These are phyloP conservation scores for Sclerurus mexicanus DNA, from an alignment of 2,113 vertebrate genomes.

Conservation along the genomic window DNA sequence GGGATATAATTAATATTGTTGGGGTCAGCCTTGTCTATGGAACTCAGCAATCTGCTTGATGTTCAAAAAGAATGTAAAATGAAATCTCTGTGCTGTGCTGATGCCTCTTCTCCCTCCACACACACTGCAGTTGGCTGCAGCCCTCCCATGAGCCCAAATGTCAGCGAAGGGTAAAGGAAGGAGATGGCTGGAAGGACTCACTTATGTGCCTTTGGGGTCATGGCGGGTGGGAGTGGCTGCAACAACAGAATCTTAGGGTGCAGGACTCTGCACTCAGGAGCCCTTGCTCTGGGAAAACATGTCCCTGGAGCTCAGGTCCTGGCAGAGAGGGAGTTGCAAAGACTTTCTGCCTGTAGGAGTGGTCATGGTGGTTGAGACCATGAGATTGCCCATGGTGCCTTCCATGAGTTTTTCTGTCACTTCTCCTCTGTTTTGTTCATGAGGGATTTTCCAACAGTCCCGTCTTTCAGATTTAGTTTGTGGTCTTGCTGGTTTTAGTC, in stretches of 20 bases:
- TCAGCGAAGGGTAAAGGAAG: not conserved
- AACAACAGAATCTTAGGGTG: not conserved
- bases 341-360: not conserved
- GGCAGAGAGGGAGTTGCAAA: not conserved
- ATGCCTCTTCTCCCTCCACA: not conserved
- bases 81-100: not conserved
- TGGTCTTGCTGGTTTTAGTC: not conserved
- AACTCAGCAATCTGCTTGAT: not conserved
- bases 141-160: not conserved
- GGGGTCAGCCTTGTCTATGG: not conserved
- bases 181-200: not conserved
- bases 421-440: not conserved
- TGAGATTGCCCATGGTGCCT: not conserved
- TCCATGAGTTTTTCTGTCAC: not conserved
- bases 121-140: too few relatives aligned
- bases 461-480: not conserved
- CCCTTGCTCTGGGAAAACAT: fast-evolving
- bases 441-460: not conserved
- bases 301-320: not conserved
- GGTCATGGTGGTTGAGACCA: not conserved
- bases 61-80: not conserved
- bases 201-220: not conserved
- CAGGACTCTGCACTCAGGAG: not conserved
- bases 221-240: not conserved
- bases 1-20: not conserved